These are phyloP conservation scores for Hyalella azteca DNA, from an alignment of 2,888 invertebrate genomes.

Conservation along the genomic window DNA sequence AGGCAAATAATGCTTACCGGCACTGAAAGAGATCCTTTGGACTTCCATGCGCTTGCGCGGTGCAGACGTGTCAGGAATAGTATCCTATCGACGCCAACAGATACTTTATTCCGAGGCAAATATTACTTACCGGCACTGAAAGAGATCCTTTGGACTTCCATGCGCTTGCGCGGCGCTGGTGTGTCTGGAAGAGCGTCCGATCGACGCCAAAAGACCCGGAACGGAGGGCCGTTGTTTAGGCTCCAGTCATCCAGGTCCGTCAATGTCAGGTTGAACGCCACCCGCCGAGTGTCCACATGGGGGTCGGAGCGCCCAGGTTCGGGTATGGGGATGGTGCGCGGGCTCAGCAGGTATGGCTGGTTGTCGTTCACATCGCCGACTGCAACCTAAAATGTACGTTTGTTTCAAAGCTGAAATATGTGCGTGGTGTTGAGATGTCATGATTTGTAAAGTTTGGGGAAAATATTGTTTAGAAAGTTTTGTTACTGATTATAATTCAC, in stretches of 20 bases:
- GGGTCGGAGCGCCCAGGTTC: not conserved
- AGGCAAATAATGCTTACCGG: too few relatives aligned
- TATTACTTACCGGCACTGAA: not conserved
- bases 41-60: too few relatives aligned
- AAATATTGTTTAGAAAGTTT: too few relatives aligned
- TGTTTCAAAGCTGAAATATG: too few relatives aligned
- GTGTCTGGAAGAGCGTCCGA: not conserved
- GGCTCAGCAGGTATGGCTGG: slow-evolving; percentile 71
- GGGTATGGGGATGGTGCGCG: slow-evolving; percentile 40
- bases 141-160: not conserved
- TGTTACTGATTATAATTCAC: too few relatives aligned
- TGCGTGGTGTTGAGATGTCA: too few relatives aligned
- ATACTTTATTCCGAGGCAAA: not conserved
- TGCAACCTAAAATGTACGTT: slow-evolving; percentile 82
- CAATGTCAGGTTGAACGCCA: slow-evolving; percentile 39
- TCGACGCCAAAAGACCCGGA: slow-evolving; percentile 22
- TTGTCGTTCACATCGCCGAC: slow-evolving; percentile 96
- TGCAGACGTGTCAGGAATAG: too few relatives aligned
- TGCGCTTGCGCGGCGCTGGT: not conserved
- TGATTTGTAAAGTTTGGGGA: too few relatives aligned
- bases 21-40: too few relatives aligned
- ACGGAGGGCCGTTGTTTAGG: slow-evolving; percentile 52
- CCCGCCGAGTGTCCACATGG: not conserved
- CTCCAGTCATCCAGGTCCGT: slow-evolving; percentile 53
- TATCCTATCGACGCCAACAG: too few relatives aligned